Conservation (phyloP, 2,888 invertebrate genomes). For the Mystacides longicornis region DNA sequence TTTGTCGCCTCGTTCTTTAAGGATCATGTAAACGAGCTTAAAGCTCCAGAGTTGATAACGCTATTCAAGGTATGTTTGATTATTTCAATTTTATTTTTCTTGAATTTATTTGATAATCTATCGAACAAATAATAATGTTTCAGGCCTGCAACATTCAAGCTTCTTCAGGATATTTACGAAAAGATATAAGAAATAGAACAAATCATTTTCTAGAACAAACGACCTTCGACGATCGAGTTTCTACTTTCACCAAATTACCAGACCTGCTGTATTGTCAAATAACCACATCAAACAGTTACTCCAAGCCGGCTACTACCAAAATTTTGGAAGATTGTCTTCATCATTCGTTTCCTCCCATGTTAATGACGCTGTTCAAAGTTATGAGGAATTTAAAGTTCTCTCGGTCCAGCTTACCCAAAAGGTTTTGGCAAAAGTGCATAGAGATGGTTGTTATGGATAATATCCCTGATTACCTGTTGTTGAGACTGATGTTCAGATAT, state of each 20-base stretch:
- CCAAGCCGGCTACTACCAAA: neutral
- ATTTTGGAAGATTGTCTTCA: constrained; percentile 7
- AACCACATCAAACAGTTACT: neutral
- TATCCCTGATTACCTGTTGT: constrained; percentile 7
- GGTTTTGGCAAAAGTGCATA: neutral
- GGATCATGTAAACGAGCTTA: neutral
- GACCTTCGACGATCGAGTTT: constrained; percentile 11
- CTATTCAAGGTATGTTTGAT: neutral
- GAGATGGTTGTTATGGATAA: neutral
- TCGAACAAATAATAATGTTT: neutral
- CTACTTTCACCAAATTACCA: constrained; percentile 14
- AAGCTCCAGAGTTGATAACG: neutral
- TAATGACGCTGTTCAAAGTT: constrained; percentile 9
- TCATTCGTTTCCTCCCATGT: constrained; percentile 4
- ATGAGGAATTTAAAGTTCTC: neutral
- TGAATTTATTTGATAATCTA: neutral
- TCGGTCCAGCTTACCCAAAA: neutral
- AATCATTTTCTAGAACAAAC: constrained; percentile 7
- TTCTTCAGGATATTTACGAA: neutral
- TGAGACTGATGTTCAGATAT: constrained; percentile 17
- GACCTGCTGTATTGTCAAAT: constrained; percentile 22
- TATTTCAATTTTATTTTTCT: too few species aligned
- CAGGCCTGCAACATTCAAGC: neutral
- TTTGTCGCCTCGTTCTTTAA: neutral
- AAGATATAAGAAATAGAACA: constrained; percentile 4